Percentiles rank a stretch among this genome's conserved stretches.
Conservation (phyloP, 2,113 vertebrate genomes). For the Laticauda laticaudata region DNA sequence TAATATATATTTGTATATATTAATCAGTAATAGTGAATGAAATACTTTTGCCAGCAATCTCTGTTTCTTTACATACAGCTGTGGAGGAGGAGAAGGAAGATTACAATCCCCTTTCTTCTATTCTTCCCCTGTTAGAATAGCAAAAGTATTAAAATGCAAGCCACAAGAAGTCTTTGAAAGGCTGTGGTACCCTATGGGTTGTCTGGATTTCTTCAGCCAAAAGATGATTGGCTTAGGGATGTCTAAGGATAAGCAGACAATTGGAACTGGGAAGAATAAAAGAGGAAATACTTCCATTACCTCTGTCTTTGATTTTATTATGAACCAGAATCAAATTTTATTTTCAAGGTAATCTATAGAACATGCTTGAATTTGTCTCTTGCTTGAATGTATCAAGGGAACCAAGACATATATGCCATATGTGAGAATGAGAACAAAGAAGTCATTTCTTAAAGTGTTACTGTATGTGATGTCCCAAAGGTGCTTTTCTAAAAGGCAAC, state of each 20-base stretch:
- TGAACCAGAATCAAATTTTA: background rate
- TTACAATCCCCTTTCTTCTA: background rate
- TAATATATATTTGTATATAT: background rate
- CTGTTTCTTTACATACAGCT: background rate
- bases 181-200: background rate
- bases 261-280: background rate
- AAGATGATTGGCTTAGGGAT: background rate
- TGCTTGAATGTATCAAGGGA: background rate
- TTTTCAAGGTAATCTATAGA: background rate
- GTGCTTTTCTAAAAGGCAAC: too few relatives aligned
- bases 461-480: too few relatives aligned
- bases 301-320: background rate
- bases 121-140: background rate
- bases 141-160: background rate
- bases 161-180: background rate
- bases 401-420: background rate
- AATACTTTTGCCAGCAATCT: background rate
- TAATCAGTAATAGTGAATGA: background rate
- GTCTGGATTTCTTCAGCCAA: background rate
- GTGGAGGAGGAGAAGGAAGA: background rate
- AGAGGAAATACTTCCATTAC: background rate
- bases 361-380: background rate
- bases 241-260: too few relatives aligned
- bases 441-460: background rate
- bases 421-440: background rate